Evolutionary conservation across 2,888 invertebrate species (phyloP).

Genomic region (Macrophya annulata): DNA sequence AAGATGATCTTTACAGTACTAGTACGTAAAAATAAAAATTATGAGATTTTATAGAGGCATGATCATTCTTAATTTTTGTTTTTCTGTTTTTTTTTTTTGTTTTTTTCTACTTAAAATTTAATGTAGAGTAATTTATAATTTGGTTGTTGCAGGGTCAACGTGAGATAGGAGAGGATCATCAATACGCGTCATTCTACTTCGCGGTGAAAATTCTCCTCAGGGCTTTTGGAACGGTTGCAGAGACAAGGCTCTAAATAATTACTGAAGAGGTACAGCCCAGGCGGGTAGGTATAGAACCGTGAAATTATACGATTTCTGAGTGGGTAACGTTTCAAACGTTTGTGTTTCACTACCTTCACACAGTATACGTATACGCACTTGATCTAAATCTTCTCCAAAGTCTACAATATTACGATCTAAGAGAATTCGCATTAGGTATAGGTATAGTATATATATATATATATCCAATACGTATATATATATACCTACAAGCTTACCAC

Average conservation of each 20-base stretch:
- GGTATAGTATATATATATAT: too few relatives aligned
- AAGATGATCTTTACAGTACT: too few relatives aligned
- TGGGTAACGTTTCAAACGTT: not conserved
- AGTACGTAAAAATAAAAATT: too few relatives aligned
- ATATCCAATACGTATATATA: not conserved
- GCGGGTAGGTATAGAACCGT: not conserved
- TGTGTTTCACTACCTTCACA: not conserved
- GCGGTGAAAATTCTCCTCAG: not conserved
- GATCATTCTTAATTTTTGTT: too few relatives aligned
- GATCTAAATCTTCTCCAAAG: not conserved
- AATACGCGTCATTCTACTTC: constrained; percentile 10
- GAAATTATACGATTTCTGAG: constrained; percentile 27
- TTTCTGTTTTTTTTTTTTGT: too few relatives aligned
- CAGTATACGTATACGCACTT: not conserved
- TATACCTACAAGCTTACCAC: not conserved
- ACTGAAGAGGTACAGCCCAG: not conserved
- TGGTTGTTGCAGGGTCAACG: not conserved
- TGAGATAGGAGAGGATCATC: not conserved
- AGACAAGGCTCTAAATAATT: constrained; percentile 34
- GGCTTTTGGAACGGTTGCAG: not conserved
- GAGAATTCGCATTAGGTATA: constrained; percentile 22
- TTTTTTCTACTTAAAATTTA: not conserved
- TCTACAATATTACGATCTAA: not conserved
- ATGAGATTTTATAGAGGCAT: too few relatives aligned
- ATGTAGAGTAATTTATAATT: not conserved